Evolutionary conservation across 2,797 vertebrate genomes (phyloP), one percentile per base, ranked within the genome.

Genomic region (Rhabdomys pumilio): DNA sequence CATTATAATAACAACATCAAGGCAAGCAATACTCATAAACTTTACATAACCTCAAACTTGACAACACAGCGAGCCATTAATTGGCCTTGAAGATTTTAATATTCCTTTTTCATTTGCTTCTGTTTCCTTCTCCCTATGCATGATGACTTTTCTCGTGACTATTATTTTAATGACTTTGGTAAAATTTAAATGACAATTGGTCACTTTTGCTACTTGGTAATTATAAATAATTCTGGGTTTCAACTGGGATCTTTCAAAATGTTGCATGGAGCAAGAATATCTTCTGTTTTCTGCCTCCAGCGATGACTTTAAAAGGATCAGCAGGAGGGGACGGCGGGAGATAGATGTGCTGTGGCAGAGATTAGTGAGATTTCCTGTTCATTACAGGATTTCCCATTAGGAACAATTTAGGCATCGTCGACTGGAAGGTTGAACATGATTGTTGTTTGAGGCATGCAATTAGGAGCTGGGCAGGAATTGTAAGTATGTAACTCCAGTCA

Each of bases 271-370:
- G 84, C 44, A 86, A 94, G 91, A 96, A 41, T 89, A 55, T 88
- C 89, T 91, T 96, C 82, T 96, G 67, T 97, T 91, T 97, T 96
- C 67, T 94, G 93, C 75, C 75, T 97, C 82, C 47, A 80, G 93
- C 12, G 90, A 97, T 94, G 87, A 85, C 86, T 63, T 95, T 94
- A 94, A 47, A 93, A 94, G 77, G 91, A 72, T 97, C 47, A 13
- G 79, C 63, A 93, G 93, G 89, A 93, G 90, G 79, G 38, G 34
- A 88, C 89, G 55, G 41, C 59, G 38, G 84, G 89, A 61, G 76
- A 97, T 79, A 92, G 94, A 90, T 95, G 89, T 83, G 77, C 88
- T 75, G 20, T 61, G 81, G 85, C 80, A 55, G 79, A 93, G 84
- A 96, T 95, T 84, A 89, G 85, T 87, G 90, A 96, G 53, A 93